A percentile compares a stretch with the other conserved stretches of the same genome.
Conservation (phyloP, 2,797 vertebrate genomes). For the Cuculus canorus region DNA sequence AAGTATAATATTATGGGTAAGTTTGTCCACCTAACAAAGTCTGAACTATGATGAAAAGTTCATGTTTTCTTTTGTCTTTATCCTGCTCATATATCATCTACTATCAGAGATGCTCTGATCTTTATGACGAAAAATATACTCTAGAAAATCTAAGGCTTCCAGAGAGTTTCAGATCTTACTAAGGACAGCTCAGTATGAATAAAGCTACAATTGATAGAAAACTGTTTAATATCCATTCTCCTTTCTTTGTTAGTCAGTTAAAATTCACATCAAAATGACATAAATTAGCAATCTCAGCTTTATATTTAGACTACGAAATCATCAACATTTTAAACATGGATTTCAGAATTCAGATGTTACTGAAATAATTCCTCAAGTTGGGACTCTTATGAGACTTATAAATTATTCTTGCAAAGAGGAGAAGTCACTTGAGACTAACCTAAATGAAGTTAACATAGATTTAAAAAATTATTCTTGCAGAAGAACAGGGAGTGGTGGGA, state of each 20-base stretch:
- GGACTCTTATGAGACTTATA: conserved; percentile 57
- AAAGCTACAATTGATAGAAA: background rate
- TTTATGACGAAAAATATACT: conserved; percentile 16
- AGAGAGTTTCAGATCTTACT: background rate
- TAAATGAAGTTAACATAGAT: conserved; percentile 75
- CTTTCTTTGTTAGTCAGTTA: background rate
- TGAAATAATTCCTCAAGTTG: conserved; percentile 44
- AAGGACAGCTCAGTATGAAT: background rate
- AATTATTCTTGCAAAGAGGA: conserved; percentile 65
- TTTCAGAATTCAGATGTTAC: conserved; percentile 52
- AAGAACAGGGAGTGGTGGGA: conserved; percentile 69
- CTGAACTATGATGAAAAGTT: conserved; percentile 44
- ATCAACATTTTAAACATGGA: conserved; percentile 7
- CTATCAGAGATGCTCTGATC: conserved; percentile 22
- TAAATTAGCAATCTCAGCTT: background rate
- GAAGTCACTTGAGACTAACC: conserved; percentile 65
- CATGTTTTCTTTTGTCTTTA: conserved; percentile 55
- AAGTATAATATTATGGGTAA: background rate
- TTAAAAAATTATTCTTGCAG: conserved; percentile 71
- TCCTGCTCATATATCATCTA: conserved; percentile 14
- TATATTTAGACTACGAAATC: conserved; percentile 26
- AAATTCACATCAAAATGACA: background rate
- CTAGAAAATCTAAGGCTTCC: background rate
- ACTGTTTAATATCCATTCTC: background rate
- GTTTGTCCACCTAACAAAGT: conserved; percentile 23